These are phyloP conservation scores for Hippocampus zosterae DNA, from an alignment of 2,113 vertebrate genomes.

Conservation along the genomic window DNA sequence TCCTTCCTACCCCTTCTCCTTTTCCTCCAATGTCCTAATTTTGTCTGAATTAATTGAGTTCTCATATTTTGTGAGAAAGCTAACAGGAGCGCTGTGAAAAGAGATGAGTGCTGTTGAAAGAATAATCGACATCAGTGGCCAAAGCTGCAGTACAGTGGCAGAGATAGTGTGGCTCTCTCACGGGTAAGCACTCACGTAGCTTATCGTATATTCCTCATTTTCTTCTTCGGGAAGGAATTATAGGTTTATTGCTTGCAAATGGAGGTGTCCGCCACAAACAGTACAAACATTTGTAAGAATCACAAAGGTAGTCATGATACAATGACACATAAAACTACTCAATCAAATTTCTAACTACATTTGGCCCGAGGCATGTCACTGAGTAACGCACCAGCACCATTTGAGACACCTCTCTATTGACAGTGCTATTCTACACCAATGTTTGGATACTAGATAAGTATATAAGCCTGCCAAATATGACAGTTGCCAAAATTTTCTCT, in stretches of 20 bases:
- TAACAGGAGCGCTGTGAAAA: conserved; percentile 52
- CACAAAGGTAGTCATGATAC: too few species aligned
- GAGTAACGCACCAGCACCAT: not conserved
- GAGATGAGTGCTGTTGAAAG: conserved; percentile 35
- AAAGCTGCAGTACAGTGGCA: conserved; percentile 42
- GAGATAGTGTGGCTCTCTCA: conserved; percentile 29
- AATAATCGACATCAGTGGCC: conserved; percentile 40
- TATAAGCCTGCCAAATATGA: not conserved
- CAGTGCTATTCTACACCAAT: not conserved
- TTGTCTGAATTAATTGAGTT: conserved; percentile 73
- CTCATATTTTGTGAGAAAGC: conserved; percentile 68
- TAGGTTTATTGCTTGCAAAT: not conserved
- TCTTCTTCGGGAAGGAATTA: not conserved
- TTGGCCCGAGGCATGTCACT: not conserved
- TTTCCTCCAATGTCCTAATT: conserved; percentile 58
- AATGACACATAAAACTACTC: not conserved
- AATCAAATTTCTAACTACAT: not conserved
- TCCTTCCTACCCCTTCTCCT: conserved; percentile 39
- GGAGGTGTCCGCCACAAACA: not conserved
- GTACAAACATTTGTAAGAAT: not conserved
- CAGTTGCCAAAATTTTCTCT: not conserved
- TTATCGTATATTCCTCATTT: not conserved
- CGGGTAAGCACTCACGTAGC: conserved; percentile 31
- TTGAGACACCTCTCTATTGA: not conserved
- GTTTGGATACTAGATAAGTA: not conserved